Conservation (phyloP, 1,140 invertebrate genomes). For the Scaptomyza graminum region DNA sequence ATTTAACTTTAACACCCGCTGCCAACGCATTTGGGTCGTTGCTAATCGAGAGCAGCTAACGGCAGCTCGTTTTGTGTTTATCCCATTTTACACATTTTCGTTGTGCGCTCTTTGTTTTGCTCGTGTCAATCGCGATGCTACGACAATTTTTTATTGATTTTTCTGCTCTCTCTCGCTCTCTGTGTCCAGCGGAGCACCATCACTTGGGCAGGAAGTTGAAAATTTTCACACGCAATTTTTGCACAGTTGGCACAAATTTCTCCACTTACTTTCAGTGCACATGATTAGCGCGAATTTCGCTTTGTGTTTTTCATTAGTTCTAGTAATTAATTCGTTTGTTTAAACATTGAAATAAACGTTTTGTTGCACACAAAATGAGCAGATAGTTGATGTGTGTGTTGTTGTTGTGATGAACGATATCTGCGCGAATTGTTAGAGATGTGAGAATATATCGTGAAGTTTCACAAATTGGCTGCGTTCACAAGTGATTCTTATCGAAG, state of each 20-base stretch:
- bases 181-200: slow-evolving; percentile 45
- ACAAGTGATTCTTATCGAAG: too few species aligned
- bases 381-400: too few species aligned
- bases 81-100: slow-evolving; percentile 35
- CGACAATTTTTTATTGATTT: slow-evolving; percentile 70
- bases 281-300: slow-evolving; percentile 31
- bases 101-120: slow-evolving; percentile 69
- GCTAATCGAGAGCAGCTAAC: slow-evolving; percentile 46
- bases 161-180: slow-evolving; percentile 45
- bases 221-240: slow-evolving; percentile 58
- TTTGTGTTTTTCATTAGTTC: slow-evolving; percentile 19
- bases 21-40: slow-evolving; percentile 65
- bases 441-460: slow-evolving; percentile 19
- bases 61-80: slow-evolving; percentile 30
- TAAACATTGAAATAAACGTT: slow-evolving; percentile 42
- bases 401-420: slow-evolving; percentile 30
- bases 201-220: slow-evolving; percentile 28
- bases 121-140: slow-evolving; percentile 71
- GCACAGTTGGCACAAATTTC: slow-evolving; percentile 1
- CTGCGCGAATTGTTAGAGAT: slow-evolving; percentile 24
- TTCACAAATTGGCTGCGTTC: not conserved
- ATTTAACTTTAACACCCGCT: not conserved
- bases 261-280: slow-evolving; percentile 38
- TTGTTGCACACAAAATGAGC: slow-evolving; percentile 29
- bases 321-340: slow-evolving; percentile 26